phyloP scores from a whole-genome alignment of 2,113 vertebrate species.

The Apteryx owenii region DNA sequence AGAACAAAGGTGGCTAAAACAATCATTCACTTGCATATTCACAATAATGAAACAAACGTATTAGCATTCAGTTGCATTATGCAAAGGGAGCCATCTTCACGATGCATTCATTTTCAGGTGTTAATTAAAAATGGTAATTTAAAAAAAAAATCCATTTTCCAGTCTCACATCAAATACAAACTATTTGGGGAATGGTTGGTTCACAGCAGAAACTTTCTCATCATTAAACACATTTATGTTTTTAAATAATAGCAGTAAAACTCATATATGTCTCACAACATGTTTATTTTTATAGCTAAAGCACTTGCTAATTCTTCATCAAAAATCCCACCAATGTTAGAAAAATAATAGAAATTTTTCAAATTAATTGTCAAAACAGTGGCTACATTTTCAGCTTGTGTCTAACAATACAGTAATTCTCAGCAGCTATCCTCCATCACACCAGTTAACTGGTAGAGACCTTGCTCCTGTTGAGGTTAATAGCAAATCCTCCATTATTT shows the following conservation, averaged over 20 bases:
- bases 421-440: background rate
- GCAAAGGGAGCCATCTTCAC: background rate
- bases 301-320: background rate
- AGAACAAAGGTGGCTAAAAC: background rate
- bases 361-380: background rate
- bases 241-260: background rate
- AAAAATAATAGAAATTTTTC: background rate
- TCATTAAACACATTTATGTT: background rate
- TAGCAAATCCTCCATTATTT: background rate
- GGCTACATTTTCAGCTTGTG: background rate
- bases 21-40: background rate
- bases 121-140: background rate
- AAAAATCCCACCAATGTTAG: background rate
- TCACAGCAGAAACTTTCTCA: background rate
- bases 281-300: background rate
- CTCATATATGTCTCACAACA: background rate
- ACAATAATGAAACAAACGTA: background rate
- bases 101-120: background rate
- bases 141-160: background rate
- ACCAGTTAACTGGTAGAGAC: background rate
- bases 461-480: background rate
- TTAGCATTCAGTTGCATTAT: background rate
- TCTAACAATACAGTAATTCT: background rate
- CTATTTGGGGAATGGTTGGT: background rate
- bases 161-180: background rate